A percentile compares a stretch with the other conserved stretches of the same genome.
These are phyloP conservation scores for Ochropleura leucogaster DNA, from an alignment of 2,888 invertebrate genomes.

Conservation along the genomic window DNA sequence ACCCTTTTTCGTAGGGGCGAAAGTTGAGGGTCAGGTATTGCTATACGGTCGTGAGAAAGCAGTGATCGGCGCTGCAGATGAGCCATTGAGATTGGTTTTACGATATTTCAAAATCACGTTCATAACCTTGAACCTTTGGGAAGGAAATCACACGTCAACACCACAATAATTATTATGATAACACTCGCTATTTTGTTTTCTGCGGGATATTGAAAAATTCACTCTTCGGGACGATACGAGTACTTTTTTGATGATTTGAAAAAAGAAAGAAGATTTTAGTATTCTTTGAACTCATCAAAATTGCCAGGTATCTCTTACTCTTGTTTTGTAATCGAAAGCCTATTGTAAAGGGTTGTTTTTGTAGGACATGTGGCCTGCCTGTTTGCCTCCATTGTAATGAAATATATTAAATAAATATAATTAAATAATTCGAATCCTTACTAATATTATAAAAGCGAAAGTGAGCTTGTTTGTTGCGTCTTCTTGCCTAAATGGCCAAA, in stretches of 20 bases:
- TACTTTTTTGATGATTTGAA: neutral
- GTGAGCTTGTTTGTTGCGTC: too few species aligned
- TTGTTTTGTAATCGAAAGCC: too few species aligned
- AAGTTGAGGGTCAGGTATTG: conserved; percentile 52
- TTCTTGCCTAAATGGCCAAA: too few species aligned
- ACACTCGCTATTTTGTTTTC: conserved; percentile 44
- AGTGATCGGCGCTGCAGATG: conserved; percentile 80
- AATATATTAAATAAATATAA: too few species aligned
- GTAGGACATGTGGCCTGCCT: too few species aligned
- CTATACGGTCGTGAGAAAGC: conserved; percentile 84
- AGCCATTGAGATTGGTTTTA: conserved; percentile 86
- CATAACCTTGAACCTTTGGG: conserved; percentile 86
- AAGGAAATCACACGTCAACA: conserved; percentile 83
- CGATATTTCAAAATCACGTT: conserved; percentile 88
- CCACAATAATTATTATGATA: conserved; percentile 70
- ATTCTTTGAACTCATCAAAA: neutral
- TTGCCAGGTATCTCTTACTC: neutral
- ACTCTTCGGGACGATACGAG: neutral
- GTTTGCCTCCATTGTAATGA: too few species aligned
- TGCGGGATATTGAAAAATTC: conserved; percentile 33
- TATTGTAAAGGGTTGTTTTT: too few species aligned
- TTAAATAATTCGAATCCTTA: too few species aligned
- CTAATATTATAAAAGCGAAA: too few species aligned
- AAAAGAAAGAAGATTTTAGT: too few species aligned
- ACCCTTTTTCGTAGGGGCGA: conserved; percentile 54